phyloP scores from a whole-genome alignment of 2,888 invertebrate genomes.

The Cryptophagus acutangulus region DNA sequence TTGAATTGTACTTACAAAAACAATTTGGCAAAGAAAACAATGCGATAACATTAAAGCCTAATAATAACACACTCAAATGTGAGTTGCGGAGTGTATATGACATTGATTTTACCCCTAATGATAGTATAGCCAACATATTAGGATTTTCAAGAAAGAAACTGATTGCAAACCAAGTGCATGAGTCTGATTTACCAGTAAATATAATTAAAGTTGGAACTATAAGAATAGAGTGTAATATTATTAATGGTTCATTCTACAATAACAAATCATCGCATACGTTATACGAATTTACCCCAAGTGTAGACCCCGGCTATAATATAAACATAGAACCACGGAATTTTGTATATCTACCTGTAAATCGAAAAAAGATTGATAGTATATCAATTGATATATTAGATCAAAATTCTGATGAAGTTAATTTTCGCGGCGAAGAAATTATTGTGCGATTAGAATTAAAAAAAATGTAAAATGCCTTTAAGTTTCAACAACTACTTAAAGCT shows the following conservation, averaged over 20 bases:
- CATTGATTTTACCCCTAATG: conserved; percentile 3
- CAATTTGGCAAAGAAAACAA: too few relatives aligned
- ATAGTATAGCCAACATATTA: too few relatives aligned
- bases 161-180: too few relatives aligned
- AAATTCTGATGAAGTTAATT: conserved; percentile 24
- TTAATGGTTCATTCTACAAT: conserved; percentile 28
- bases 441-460: conserved; percentile 24
- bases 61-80: too few relatives aligned
- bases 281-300: conserved; percentile 36
- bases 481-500: background rate
- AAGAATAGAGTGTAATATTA: too few relatives aligned
- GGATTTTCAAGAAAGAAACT: too few relatives aligned
- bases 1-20: too few relatives aligned
- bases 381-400: conserved; percentile 32
- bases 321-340: conserved; percentile 35
- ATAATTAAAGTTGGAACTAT: conserved; percentile 31
- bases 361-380: conserved; percentile 28
- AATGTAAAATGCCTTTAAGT: background rate
- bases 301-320: conserved; percentile 39
- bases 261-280: too few relatives aligned
- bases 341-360: conserved; percentile 37
- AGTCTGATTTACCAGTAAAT: too few relatives aligned
- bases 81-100: conserved; percentile 5
- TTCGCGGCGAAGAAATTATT: conserved; percentile 26
- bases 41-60: too few relatives aligned